Evolutionary conservation across 2,797 vertebrate genomes (phyloP).

Genomic region (Xenentodon cancila): DNA sequence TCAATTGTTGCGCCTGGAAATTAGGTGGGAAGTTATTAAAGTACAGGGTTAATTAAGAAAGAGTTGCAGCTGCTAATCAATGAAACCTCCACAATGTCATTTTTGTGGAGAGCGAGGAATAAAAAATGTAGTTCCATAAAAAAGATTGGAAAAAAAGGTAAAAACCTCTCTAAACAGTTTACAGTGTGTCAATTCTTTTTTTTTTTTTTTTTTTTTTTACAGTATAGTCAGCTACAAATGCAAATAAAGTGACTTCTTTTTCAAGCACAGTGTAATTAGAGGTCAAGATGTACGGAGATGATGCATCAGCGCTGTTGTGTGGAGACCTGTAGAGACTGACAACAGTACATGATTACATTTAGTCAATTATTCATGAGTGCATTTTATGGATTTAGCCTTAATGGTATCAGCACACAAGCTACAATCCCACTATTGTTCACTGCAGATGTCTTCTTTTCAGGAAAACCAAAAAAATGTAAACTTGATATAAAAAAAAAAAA

Average conservation of each 20-base stretch:
- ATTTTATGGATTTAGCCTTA: constrained; percentile 49
- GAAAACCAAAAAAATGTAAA: constrained; percentile 21
- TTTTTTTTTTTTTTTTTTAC: too few relatives aligned
- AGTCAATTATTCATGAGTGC: constrained; percentile 48
- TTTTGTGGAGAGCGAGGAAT: constrained; percentile 49
- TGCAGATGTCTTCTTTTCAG: constrained; percentile 19
- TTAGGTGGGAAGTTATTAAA: constrained; percentile 68
- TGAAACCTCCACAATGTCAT: constrained; percentile 50
- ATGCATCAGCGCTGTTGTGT: constrained; percentile 45
- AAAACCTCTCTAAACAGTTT: constrained; percentile 79
- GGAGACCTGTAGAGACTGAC: constrained; percentile 49
- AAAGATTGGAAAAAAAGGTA: constrained; percentile 69
- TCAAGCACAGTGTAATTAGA: constrained; percentile 73
- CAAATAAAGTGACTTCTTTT: constrained; percentile 60
- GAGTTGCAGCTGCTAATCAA: constrained; percentile 77
- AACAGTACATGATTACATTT: constrained; percentile 30
- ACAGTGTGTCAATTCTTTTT: constrained; percentile 65
- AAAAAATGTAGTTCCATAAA: constrained; percentile 31
- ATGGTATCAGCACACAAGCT: constrained; percentile 33
- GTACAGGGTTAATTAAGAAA: constrained; percentile 83
- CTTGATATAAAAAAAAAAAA: constrained; percentile 57
- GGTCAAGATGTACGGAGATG: constrained; percentile 65
- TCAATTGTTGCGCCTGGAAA: constrained; percentile 73
- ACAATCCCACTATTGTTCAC: neutral
- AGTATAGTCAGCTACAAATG: constrained; percentile 39